phyloP scores from a whole-genome alignment of 1,140 invertebrate genomes.

The Neuroterus valhalla region DNA sequence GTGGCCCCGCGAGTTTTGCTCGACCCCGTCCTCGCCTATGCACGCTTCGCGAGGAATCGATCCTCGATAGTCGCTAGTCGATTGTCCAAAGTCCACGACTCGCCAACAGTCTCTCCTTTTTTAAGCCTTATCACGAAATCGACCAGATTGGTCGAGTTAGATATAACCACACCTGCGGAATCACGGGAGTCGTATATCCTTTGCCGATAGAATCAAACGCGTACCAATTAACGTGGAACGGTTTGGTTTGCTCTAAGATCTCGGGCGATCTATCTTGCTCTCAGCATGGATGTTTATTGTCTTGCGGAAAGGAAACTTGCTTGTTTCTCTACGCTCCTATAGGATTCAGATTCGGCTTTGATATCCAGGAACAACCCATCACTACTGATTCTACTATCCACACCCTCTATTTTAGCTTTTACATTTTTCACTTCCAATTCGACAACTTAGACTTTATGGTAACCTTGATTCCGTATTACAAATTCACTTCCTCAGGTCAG shows the following conservation, averaged over 20 bases:
- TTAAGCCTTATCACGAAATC: slow-evolving; percentile 5
- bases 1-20: slow-evolving; percentile 43
- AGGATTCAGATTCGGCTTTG: slow-evolving; percentile 11
- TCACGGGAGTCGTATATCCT: slow-evolving; percentile 50
- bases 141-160: slow-evolving; percentile 4
- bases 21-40: slow-evolving; percentile 33
- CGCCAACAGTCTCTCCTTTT: not conserved
- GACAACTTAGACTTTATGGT: too few relatives aligned
- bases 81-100: slow-evolving; percentile 41
- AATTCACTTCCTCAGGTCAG: too few relatives aligned
- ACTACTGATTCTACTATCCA: slow-evolving; percentile 33
- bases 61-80: slow-evolving; percentile 40
- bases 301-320: slow-evolving; percentile 38
- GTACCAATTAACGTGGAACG: slow-evolving; percentile 56
- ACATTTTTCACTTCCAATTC: too few relatives aligned
- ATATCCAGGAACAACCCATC: slow-evolving; percentile 49
- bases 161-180: slow-evolving; percentile 39
- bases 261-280: slow-evolving; percentile 49
- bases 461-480: too few relatives aligned
- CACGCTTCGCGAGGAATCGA: slow-evolving; percentile 41
- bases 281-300: slow-evolving; percentile 54
- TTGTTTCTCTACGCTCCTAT: not conserved
- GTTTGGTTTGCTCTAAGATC: slow-evolving; percentile 41
- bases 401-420: not conserved
- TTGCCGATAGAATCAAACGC: slow-evolving; percentile 55